These are phyloP conservation scores for Mechanitis mazaeus DNA, from an alignment of 2,888 invertebrate species.

Conservation along the genomic window DNA sequence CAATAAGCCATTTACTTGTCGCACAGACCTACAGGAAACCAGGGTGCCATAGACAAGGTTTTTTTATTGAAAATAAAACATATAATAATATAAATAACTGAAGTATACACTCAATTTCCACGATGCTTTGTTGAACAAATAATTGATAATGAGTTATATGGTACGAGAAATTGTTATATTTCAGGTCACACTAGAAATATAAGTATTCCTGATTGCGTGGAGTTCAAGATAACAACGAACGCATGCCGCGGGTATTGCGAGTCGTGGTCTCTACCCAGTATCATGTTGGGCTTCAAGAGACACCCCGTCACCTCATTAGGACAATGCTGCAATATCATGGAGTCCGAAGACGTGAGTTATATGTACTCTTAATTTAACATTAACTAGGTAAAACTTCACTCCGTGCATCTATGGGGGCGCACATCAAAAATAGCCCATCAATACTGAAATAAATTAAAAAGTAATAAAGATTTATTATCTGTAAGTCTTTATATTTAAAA, in stretches of 20 bases:
- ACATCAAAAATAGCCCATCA: too few relatives aligned
- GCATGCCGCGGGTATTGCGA: slow-evolving; percentile 92
- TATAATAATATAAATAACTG: slow-evolving; percentile 6
- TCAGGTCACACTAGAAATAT: slow-evolving; percentile 87
- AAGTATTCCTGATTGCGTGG: slow-evolving; percentile 89
- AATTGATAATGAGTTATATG: neutral
- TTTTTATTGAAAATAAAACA: slow-evolving; percentile 37
- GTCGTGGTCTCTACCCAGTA: slow-evolving; percentile 90
- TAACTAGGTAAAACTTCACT: too few relatives aligned
- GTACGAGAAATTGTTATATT: slow-evolving; percentile 15
- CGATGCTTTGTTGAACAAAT: too few relatives aligned
- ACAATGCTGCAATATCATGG: slow-evolving; percentile 94
- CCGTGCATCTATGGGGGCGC: too few relatives aligned
- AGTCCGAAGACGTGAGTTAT: slow-evolving; percentile 85
- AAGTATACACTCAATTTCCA: too few relatives aligned
- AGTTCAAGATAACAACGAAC: slow-evolving; percentile 89
- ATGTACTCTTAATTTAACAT: slow-evolving; percentile 7
- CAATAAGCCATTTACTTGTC: slow-evolving; percentile 59
- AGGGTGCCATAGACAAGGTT: slow-evolving; percentile 88
- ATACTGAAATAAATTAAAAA: too few relatives aligned
- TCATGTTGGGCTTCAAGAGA: slow-evolving; percentile 68
- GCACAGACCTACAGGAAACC: slow-evolving; percentile 81
- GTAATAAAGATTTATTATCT: too few relatives aligned
- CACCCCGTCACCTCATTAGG: slow-evolving; percentile 86
- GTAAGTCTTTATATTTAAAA: too few relatives aligned